These are phyloP conservation scores for Grantiella picta DNA, from an alignment of 2,113 vertebrate genomes.

Conservation along the genomic window DNA sequence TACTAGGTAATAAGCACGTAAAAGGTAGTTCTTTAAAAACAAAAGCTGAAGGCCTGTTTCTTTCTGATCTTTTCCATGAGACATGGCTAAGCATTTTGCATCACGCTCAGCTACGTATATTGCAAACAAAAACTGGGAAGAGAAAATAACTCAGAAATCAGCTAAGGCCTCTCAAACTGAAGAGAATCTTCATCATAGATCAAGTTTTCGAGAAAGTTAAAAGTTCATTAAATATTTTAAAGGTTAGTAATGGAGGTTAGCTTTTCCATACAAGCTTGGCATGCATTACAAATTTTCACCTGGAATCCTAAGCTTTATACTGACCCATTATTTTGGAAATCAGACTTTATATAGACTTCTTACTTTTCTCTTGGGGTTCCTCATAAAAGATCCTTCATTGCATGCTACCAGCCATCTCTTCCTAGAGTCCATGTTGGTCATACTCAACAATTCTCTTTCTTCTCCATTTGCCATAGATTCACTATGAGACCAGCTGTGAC, in stretches of 20 bases:
- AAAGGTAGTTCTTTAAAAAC: background rate
- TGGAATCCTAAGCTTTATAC: background rate
- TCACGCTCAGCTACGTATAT: background rate
- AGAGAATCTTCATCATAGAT: background rate
- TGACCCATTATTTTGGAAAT: background rate
- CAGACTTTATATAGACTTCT: background rate
- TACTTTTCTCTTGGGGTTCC: background rate
- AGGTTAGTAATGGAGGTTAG: background rate
- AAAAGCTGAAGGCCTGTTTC: background rate
- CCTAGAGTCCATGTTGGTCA: background rate
- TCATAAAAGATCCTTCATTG: background rate
- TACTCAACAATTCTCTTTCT: background rate
- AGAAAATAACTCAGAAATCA: background rate
- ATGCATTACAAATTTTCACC: background rate
- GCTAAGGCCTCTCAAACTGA: background rate
- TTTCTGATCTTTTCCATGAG: background rate
- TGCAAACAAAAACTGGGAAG: background rate
- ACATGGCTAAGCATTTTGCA: background rate
- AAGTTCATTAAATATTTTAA: background rate
- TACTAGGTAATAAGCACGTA: background rate
- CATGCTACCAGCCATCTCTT: background rate
- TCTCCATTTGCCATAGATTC: background rate
- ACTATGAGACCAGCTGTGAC: background rate
- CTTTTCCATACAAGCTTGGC: background rate
- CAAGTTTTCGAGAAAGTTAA: background rate